These are phyloP conservation scores for Columba janthina DNA, from an alignment of 2,113 vertebrate species.

Conservation along the genomic window DNA sequence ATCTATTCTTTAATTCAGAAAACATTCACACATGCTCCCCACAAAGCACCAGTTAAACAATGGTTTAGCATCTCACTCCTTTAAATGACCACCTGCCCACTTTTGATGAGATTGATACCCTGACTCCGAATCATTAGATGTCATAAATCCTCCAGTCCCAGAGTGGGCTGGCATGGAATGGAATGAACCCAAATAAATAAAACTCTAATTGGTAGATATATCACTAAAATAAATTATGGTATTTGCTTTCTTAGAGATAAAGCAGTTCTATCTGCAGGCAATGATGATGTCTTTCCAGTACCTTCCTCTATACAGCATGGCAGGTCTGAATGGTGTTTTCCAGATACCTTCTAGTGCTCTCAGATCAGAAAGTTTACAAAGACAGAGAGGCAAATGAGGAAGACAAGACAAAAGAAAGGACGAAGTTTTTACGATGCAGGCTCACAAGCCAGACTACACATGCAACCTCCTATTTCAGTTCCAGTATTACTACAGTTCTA, in stretches of 20 bases:
- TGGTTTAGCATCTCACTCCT: not conserved
- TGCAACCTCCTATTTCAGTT: not conserved
- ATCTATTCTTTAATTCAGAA: not conserved
- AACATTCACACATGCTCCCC: not conserved
- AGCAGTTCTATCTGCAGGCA: not conserved
- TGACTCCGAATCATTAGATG: not conserved
- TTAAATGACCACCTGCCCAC: not conserved
- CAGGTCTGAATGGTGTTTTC: not conserved
- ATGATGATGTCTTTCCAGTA: not conserved
- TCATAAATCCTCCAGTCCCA: not conserved
- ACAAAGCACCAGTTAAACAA: not conserved
- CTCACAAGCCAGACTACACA: not conserved
- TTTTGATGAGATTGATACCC: not conserved
- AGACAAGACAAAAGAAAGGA: not conserved
- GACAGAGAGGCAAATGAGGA: not conserved
- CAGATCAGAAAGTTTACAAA: not conserved
- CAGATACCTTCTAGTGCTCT: not conserved
- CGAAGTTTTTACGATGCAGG: not conserved
- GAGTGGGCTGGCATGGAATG: not conserved
- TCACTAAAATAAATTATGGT: not conserved
- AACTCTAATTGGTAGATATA: not conserved
- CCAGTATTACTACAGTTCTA: not conserved
- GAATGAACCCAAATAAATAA: not conserved
- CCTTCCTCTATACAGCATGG: not conserved
- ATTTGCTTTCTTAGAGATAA: not conserved